Evolutionary conservation across 2,113 vertebrate genomes (phyloP), one percentile per base, ranked within the genome.

Genomic region (Camelus bactrianus): DNA sequence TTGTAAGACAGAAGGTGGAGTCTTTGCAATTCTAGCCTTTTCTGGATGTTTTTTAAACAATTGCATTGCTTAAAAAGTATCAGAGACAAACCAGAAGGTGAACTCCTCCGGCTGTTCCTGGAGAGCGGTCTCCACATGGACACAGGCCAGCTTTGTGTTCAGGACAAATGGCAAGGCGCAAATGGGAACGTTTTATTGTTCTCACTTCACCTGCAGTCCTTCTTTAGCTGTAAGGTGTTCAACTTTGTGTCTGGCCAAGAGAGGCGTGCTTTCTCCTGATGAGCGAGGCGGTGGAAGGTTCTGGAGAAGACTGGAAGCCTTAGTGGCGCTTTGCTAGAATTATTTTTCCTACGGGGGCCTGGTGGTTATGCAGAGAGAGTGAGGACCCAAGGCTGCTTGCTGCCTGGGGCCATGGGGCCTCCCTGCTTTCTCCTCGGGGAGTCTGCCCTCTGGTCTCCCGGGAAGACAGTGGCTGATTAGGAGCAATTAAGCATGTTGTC

Each of bases 231-330:
- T 19, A 32, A 32, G 32, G 26, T 7, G 38, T 22, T 70, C 24
- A 2, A 11, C 83, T 38, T 14, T 32, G 15, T 56, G 38, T n/a
- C 32, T n/a, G 10, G 70, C 38, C 50, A 11, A 20, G 20, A 17
- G 58, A 15, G 1, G 17, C 0, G 0, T 38, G 52, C 46, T 26
- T 62, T 42, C n/a, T 30, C 9, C 14, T 24, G n/a, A 4, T 8
- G n/a, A 64, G 13, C 26, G 8, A 7, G 9, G 46, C 19, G 8
- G n/a, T 26, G 2, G 62, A 30, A 22, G 15, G 32, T 13, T 54
- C 28, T 9, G 1, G 6, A 5, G 69, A 11, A 38, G n/a, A 4
- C 4, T 9, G 91, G 58, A 85, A 11, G 60, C 56, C 15, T 20
- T 54, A 11, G 11, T 38, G 24, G 62, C 0, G 1, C 8, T 13